phyloP scores from a whole-genome alignment of 2,113 vertebrate species.

The Aix galericulata region DNA sequence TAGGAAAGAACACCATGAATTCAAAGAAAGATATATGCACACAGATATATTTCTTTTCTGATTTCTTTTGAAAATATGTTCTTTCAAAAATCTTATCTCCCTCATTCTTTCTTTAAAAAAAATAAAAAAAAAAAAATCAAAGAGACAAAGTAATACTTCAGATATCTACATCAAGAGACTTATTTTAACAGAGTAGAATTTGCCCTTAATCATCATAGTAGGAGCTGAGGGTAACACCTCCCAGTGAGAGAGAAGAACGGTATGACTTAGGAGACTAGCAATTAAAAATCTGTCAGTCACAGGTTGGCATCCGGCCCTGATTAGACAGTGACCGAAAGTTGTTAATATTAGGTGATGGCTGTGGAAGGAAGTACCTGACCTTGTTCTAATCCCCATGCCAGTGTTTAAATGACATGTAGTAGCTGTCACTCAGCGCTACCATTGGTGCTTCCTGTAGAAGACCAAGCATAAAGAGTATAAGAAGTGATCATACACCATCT shows the following conservation, averaged over 20 bases:
- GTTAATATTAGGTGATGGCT: neutral
- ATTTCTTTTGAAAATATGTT: neutral
- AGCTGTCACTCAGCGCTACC: neutral
- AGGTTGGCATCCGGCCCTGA: conserved; percentile 28
- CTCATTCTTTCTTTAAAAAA: neutral
- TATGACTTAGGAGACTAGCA: conserved; percentile 46
- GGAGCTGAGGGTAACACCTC: conserved; percentile 45
- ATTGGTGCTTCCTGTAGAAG: neutral
- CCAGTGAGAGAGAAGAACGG: conserved; percentile 3
- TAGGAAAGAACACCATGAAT: neutral
- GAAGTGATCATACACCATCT: neutral
- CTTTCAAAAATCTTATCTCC: neutral
- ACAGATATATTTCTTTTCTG: neutral
- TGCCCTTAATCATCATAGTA: conserved; percentile 25
- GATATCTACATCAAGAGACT: neutral
- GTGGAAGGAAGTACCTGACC: neutral
- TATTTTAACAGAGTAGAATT: neutral
- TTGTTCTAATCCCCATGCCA: neutral
- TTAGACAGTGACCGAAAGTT: conserved; percentile 34
- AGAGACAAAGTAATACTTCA: neutral
- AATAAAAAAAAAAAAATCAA: neutral
- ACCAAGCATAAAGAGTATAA: neutral
- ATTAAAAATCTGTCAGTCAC: conserved; percentile 68
- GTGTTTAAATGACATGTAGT: neutral
- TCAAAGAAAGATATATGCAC: conserved; percentile 10